A percentile compares a stretch with the other conserved stretches of the same genome.
Conservation (phyloP, 2,113 vertebrate genomes). For the Pteropus alecto region DNA sequence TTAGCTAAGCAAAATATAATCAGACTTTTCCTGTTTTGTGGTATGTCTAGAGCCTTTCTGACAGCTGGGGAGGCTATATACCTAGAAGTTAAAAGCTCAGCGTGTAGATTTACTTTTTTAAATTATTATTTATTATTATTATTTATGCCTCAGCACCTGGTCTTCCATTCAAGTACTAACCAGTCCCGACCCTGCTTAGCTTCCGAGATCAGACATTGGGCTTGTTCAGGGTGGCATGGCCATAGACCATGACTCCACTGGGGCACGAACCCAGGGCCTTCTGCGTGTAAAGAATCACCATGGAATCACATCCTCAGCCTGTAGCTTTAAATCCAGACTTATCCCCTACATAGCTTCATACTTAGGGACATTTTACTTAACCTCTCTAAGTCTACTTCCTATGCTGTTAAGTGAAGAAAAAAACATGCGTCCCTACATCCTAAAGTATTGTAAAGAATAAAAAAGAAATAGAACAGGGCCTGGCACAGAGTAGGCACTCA, state of each 20-base stretch:
- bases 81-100: neutral
- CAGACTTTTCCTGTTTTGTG: neutral
- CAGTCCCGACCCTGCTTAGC: too few species aligned
- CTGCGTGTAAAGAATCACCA: too few species aligned
- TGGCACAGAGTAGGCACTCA: neutral
- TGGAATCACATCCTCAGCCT: neutral
- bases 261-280: too few species aligned
- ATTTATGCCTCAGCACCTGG: too few species aligned
- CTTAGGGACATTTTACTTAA: neutral
- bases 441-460: neutral
- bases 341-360: neutral
- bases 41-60: neutral
- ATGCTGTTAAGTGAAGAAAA: neutral
- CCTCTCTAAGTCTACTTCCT: neutral
- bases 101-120: too few species aligned
- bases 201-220: too few species aligned
- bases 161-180: too few species aligned
- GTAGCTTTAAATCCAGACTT: neutral
- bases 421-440: neutral
- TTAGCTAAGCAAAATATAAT: neutral
- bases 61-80: neutral
- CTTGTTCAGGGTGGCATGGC: too few species aligned
- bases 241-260: too few species aligned
- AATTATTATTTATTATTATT: too few species aligned
- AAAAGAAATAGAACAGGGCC: neutral